phyloP scores from a whole-genome alignment of 2,888 invertebrate genomes.

The Hofmannophila pseudospretella region DNA sequence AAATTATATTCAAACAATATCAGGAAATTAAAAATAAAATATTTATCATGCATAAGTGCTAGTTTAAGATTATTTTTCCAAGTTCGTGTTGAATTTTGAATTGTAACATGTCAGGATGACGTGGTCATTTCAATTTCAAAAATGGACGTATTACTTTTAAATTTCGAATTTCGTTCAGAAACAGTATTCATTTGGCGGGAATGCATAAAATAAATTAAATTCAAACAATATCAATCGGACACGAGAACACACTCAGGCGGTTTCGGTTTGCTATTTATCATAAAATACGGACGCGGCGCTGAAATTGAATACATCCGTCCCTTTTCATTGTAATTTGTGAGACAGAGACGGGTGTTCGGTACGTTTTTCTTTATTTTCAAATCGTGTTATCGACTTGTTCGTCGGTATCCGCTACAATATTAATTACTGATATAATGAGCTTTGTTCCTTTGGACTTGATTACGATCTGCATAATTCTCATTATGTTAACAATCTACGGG shows the following conservation, averaged over 20 bases:
- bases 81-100: background rate
- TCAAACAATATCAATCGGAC: constrained; percentile 67
- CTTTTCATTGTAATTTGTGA: constrained; percentile 24
- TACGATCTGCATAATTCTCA: constrained; percentile 36
- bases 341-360: constrained; percentile 30
- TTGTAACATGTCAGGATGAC: constrained; percentile 27
- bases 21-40: too few relatives aligned
- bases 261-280: constrained; percentile 64
- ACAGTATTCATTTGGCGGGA: constrained; percentile 48
- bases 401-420: constrained; percentile 61
- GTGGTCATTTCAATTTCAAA: constrained; percentile 33
- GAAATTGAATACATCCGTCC: constrained; percentile 48
- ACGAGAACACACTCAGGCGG: constrained; percentile 60
- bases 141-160: constrained; percentile 25
- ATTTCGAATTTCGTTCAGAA: constrained; percentile 20
- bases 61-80: background rate
- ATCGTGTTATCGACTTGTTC: constrained; percentile 53
- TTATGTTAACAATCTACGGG: constrained; percentile 20
- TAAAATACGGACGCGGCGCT: constrained; percentile 55
- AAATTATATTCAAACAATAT: constrained; percentile 66
- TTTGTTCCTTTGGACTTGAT: constrained; percentile 53
- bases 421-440: constrained; percentile 63
- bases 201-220: constrained; percentile 64
- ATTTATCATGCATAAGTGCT: too few relatives aligned
- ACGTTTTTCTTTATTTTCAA: constrained; percentile 48